These are phyloP conservation scores for Melieria crassipennis DNA, from an alignment of 2,888 invertebrate genomes.

Conservation along the genomic window DNA sequence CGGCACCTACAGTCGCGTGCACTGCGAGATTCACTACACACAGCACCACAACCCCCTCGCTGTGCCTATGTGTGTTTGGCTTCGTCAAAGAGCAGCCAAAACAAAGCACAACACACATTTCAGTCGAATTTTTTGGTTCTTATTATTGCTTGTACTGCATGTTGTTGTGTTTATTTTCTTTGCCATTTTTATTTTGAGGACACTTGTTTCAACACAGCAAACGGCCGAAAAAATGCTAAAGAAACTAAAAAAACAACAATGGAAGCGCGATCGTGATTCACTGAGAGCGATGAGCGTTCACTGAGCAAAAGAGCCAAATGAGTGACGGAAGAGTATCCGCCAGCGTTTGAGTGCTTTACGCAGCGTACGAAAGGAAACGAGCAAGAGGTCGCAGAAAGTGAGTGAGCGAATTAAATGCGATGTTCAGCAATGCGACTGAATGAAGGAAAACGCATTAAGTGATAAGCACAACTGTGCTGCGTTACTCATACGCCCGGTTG, in stretches of 20 bases:
- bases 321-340: not conserved
- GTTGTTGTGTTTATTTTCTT: conserved; percentile 13
- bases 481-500: no score
- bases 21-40: no score
- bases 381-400: not conserved
- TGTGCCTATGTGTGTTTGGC: conserved; percentile 1
- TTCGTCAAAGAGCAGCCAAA: not conserved
- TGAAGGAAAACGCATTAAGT: no score
- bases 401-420: not conserved
- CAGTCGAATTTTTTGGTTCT: not conserved
- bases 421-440: no score
- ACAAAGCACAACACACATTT: conserved; percentile 11
- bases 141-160: conserved; percentile 26
- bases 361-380: not conserved
- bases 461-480: no score
- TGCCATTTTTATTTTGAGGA: conserved; percentile 37
- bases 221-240: conserved; percentile 26
- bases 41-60: no score
- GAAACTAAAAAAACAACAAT: not conserved
- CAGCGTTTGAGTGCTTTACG: not conserved
- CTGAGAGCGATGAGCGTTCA: no score
- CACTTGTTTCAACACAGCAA: conserved; percentile 40
- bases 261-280: no score
- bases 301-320: conserved; percentile 3
- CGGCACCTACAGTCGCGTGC: not conserved